These are phyloP conservation scores for Taenaris catops DNA, from an alignment of 2,888 invertebrate genomes.

Conservation along the genomic window DNA sequence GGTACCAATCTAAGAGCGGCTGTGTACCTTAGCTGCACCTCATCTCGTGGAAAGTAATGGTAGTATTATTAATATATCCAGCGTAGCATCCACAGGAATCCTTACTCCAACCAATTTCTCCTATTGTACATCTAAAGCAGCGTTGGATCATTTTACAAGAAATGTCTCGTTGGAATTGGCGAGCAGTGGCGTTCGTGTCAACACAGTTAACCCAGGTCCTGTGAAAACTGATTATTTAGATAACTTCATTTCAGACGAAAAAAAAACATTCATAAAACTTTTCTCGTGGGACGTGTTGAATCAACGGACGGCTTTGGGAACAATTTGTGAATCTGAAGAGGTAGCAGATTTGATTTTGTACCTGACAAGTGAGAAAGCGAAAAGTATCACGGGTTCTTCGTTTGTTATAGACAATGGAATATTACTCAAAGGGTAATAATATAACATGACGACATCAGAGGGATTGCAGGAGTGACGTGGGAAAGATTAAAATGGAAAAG, in stretches of 20 bases:
- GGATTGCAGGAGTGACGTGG: too few relatives aligned
- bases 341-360: slow-evolving; percentile 33
- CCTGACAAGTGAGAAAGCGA: slow-evolving; percentile 30
- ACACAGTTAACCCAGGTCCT: slow-evolving; percentile 79
- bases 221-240: slow-evolving; percentile 21
- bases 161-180: slow-evolving; percentile 84
- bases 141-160: slow-evolving; percentile 86
- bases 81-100: slow-evolving; percentile 20
- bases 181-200: slow-evolving; percentile 80
- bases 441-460: too few relatives aligned
- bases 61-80: slow-evolving; percentile 31
- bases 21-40: slow-evolving; percentile 29
- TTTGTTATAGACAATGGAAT: slow-evolving; percentile 19
- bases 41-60: slow-evolving; percentile 33
- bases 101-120: slow-evolving; percentile 15
- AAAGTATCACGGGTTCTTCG: slow-evolving; percentile 30
- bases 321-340: slow-evolving; percentile 28
- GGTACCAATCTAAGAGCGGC: slow-evolving; percentile 31
- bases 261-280: not conserved
- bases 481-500: too few relatives aligned
- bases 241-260: slow-evolving; percentile 3
- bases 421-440: slow-evolving; percentile 8
- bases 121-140: slow-evolving; percentile 26
- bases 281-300: slow-evolving; percentile 5
- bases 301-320: slow-evolving; percentile 18